A percentile compares a stretch with the other conserved stretches of the same genome.
These are phyloP conservation scores for Sebastes matsubarae DNA, from an alignment of 2,797 vertebrate genomes.

Conservation along the genomic window DNA sequence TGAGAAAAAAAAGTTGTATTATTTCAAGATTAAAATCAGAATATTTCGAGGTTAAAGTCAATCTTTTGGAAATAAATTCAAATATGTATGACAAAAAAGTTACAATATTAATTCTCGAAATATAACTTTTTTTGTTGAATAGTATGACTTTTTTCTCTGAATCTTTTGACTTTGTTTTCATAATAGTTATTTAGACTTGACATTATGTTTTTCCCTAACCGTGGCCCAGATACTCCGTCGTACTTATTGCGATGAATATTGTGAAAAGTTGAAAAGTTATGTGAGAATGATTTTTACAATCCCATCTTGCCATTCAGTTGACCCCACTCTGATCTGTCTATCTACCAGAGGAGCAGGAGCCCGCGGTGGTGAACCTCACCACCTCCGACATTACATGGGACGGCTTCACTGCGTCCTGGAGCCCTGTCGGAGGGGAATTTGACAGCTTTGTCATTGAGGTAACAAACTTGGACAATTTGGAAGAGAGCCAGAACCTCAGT, in stretches of 20 bases:
- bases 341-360: conserved; percentile 87
- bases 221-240: conserved; percentile 1
- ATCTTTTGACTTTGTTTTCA: neutral
- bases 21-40: too few species aligned
- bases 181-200: neutral
- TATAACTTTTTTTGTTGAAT: neutral
- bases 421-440: conserved; percentile 81
- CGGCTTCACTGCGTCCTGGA: conserved; percentile 91
- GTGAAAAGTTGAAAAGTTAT: neutral
- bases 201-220: neutral
- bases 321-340: conserved; percentile 80
- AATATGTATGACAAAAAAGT: too few species aligned
- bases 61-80: too few species aligned
- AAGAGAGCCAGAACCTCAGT: conserved; percentile 83
- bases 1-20: too few species aligned
- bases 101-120: neutral
- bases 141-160: neutral
- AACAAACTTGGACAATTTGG: conserved; percentile 84
- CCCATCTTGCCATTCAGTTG: conserved; percentile 49
- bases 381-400: conserved; percentile 87
- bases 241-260: neutral
- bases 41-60: too few species aligned
- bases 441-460: conserved; percentile 93
- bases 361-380: conserved; percentile 83
- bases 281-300: conserved; percentile 1